phyloP scores from a whole-genome alignment of 2,113 vertebrate genomes.

The Chrysochloris asiatica region DNA sequence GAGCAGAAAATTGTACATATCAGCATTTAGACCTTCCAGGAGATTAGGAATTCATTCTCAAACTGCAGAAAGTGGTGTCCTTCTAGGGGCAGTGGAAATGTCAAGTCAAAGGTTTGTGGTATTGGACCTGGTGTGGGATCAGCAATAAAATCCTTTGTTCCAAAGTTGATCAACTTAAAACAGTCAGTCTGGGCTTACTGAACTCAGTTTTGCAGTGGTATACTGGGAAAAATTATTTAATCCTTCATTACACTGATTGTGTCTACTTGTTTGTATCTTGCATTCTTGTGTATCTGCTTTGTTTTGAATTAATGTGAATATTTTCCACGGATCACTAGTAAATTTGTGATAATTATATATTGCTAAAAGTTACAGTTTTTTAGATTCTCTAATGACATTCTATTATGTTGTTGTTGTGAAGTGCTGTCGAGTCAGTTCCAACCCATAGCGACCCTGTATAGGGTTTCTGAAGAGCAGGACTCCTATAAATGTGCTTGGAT shows the following conservation, averaged over 20 bases:
- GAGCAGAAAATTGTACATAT: not conserved
- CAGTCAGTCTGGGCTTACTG: not conserved
- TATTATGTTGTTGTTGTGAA: too few relatives aligned
- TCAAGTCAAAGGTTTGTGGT: not conserved
- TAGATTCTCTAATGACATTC: conserved; percentile 8
- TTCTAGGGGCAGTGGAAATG: not conserved
- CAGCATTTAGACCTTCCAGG: not conserved
- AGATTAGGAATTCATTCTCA: not conserved
- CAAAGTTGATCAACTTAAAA: not conserved
- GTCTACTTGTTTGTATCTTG: not conserved
- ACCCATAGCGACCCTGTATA: too few relatives aligned
- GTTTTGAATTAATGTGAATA: conserved; percentile 16
- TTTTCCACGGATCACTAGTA: conserved; percentile 38
- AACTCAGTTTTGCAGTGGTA: not conserved
- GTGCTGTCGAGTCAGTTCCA: too few relatives aligned
- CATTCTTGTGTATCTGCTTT: not conserved
- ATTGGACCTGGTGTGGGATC: too few relatives aligned
- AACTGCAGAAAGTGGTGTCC: not conserved
- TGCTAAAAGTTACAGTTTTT: conserved; percentile 30
- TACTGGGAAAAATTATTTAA: not conserved
- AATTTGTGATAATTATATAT: not conserved
- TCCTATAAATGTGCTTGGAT: not conserved
- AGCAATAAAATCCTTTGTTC: not conserved
- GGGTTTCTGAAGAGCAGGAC: too few relatives aligned
- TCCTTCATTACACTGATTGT: not conserved